phyloP scores from a whole-genome alignment of 2,888 invertebrate species.

The Chaitophorus viminalis region DNA sequence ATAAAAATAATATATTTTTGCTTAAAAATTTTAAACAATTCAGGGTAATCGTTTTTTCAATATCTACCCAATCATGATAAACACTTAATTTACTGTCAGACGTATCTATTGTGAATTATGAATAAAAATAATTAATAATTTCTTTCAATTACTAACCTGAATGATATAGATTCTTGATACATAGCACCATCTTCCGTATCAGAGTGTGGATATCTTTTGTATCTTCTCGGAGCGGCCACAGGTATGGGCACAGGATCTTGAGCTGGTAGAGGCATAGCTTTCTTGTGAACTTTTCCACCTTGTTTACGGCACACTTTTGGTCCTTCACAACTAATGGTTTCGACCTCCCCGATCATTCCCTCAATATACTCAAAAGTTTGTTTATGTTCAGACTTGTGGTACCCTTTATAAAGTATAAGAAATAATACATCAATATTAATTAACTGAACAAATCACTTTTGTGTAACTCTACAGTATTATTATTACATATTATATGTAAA shows the following conservation, averaged over 20 bases:
- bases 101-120: too few species aligned
- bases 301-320: slow-evolving; percentile 39
- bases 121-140: too few species aligned
- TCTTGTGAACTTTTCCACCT: slow-evolving; percentile 45
- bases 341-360: slow-evolving; percentile 56
- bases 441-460: too few species aligned
- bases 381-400: slow-evolving; percentile 26
- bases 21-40: too few species aligned
- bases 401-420: background rate
- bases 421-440: background rate
- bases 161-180: slow-evolving; percentile 47
- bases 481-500: too few species aligned
- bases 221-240: slow-evolving; percentile 53
- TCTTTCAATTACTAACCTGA: slow-evolving; percentile 44
- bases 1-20: too few species aligned
- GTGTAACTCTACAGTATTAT: too few species aligned
- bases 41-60: too few species aligned
- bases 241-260: slow-evolving; percentile 35
- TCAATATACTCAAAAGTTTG: slow-evolving; percentile 45
- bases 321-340: slow-evolving; percentile 56
- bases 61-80: too few species aligned
- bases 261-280: slow-evolving; percentile 16
- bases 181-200: slow-evolving; percentile 66
- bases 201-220: slow-evolving; percentile 65
- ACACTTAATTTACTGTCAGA: too few species aligned